phyloP scores from a whole-genome alignment of 2,888 invertebrate species.

The Hyposoter didymator region DNA sequence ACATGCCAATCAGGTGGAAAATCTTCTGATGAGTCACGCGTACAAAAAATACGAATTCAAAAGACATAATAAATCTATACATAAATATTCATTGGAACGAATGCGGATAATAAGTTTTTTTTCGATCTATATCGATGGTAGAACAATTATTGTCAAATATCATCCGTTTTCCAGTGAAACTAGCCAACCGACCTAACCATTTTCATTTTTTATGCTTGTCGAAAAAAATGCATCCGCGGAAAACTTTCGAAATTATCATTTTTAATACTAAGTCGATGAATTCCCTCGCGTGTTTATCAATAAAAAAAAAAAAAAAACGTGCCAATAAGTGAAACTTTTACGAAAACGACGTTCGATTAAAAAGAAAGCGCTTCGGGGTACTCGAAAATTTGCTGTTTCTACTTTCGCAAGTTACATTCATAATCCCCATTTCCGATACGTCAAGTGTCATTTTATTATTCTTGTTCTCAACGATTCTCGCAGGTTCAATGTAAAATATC shows the following conservation, averaged over 20 bases:
- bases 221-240: neutral
- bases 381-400: neutral
- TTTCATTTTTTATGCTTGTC: neutral
- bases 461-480: neutral
- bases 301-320: neutral
- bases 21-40: slow-evolving; percentile 11
- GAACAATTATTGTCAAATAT: neutral
- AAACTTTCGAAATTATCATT: neutral
- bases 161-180: neutral
- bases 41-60: slow-evolving; percentile 6
- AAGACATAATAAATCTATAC: neutral
- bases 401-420: neutral
- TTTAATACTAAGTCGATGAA: neutral
- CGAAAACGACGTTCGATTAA: neutral
- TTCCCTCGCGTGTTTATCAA: neutral
- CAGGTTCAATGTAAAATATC: neutral
- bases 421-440: neutral
- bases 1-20: slow-evolving; percentile 25
- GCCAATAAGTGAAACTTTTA: neutral
- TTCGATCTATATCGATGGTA: neutral
- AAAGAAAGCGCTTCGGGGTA: neutral
- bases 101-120: neutral
- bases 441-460: neutral
- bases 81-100: slow-evolving; percentile 12
- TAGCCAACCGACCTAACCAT: neutral